These are phyloP conservation scores for Sus cebifrons DNA, from an alignment of 2,797 vertebrate genomes.

Conservation along the genomic window DNA sequence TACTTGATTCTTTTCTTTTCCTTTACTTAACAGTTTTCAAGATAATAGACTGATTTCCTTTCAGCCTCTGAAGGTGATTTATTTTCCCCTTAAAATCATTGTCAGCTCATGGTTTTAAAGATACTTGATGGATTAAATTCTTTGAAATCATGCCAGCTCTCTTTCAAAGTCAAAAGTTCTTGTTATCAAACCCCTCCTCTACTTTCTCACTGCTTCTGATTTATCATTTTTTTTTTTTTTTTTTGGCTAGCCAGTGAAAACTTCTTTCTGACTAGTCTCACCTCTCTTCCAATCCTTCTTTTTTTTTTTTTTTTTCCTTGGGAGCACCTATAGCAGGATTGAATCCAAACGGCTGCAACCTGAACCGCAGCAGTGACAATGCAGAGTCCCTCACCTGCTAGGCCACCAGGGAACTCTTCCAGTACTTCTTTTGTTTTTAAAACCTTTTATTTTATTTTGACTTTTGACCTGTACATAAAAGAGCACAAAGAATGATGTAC, in stretches of 20 bases:
- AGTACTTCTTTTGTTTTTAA: too few relatives aligned
- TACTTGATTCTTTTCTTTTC: neutral
- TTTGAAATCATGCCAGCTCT: neutral
- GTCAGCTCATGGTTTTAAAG: neutral
- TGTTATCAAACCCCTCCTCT: neutral
- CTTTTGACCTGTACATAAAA: neutral
- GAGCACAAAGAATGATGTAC: neutral
- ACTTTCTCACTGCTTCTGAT: neutral
- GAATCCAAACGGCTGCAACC: too few relatives aligned
- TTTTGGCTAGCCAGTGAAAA: neutral
- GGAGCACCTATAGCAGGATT: too few relatives aligned
- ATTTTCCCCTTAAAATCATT: neutral
- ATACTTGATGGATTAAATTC: neutral
- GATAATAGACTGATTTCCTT: neutral
- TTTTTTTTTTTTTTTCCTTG: neutral
- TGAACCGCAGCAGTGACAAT: too few relatives aligned
- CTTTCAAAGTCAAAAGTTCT: neutral
- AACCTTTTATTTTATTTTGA: neutral
- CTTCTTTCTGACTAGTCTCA: neutral
- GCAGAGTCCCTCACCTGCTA: too few relatives aligned
- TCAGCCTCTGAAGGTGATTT: neutral
- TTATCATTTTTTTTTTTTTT: neutral
- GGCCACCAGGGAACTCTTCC: too few relatives aligned
- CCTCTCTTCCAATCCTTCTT: neutral
- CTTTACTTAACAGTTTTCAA: slow-evolving; percentile 26